Conservation (phyloP, 2,888 invertebrate species). For the Chaetogeoica ovagalla region DNA sequence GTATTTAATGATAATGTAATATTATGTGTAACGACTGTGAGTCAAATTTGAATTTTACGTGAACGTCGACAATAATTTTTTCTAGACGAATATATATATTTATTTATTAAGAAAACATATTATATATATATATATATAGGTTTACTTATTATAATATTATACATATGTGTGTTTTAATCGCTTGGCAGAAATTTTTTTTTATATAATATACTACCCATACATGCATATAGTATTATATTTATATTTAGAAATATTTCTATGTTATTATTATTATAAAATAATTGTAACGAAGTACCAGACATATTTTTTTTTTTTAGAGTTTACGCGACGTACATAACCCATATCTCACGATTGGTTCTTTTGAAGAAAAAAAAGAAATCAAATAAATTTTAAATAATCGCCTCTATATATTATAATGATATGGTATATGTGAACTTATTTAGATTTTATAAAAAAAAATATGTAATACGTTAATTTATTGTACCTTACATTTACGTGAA, state of each 20-base stretch:
- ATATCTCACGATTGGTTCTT: neutral
- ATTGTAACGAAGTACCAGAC: too few relatives aligned
- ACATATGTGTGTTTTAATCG: neutral
- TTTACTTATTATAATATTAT: slow-evolving; percentile 3
- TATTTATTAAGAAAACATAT: neutral
- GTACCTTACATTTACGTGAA: slow-evolving; percentile 14
- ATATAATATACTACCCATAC: too few relatives aligned
- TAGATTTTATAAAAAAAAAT: slow-evolving; percentile 37
- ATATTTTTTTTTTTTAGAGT: too few relatives aligned
- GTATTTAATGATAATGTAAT: neutral
- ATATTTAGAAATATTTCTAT: neutral
- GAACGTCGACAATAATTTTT: slow-evolving; percentile 46
- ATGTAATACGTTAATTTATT: neutral
- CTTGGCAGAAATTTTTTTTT: neutral
- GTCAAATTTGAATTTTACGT: slow-evolving; percentile 40
- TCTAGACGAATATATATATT: neutral
- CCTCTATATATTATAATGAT: too few relatives aligned
- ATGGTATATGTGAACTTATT: neutral
- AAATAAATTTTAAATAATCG: neutral
- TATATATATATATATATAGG: neutral
- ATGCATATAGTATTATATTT: neutral
- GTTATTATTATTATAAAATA: too few relatives aligned
- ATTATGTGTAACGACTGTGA: neutral
- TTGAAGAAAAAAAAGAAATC: neutral
- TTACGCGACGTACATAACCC: too few relatives aligned